Conservation (phyloP, 2,888 invertebrate species). For the Microplitis deprimator region DNA sequence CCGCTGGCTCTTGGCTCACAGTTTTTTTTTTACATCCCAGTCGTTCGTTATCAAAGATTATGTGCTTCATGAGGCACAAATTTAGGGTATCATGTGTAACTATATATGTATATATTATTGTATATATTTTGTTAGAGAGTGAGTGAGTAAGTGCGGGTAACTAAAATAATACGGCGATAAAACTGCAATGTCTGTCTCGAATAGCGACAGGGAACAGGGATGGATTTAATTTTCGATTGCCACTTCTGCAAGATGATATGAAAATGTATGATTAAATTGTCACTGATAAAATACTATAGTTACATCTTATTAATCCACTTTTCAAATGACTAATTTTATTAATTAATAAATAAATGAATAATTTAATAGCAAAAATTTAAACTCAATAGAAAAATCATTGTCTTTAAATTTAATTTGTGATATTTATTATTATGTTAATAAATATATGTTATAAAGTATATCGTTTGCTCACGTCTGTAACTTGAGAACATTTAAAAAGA, state of each 20-base stretch:
- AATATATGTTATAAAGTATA: constrained; percentile 58
- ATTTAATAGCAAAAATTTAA: neutral
- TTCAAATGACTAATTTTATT: neutral
- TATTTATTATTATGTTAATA: constrained; percentile 31
- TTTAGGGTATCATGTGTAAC: constrained; percentile 25
- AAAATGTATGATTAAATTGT: neutral
- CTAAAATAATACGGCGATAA: constrained; percentile 18
- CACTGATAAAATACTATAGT: neutral
- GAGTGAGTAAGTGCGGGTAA: constrained; percentile 3
- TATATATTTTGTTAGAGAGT: constrained; percentile 3
- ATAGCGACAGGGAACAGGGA: constrained; percentile 9
- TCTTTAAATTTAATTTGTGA: neutral
- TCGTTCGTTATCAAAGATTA: constrained; percentile 58
- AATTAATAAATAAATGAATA: neutral
- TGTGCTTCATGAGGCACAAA: constrained; percentile 53
- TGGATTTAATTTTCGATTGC: neutral
- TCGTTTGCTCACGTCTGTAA: constrained; percentile 56
- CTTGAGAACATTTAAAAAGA: constrained; percentile 58
- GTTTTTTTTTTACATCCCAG: constrained; percentile 28
- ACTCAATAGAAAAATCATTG: neutral
- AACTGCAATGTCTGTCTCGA: constrained; percentile 24
- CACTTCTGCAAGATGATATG: neutral
- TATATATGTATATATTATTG: neutral
- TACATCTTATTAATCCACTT: neutral
- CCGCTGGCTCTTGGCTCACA: constrained; percentile 26